Evolutionary conservation across 2,888 invertebrate species (phyloP).

Genomic region (Choristoneura rosaceana): DNA sequence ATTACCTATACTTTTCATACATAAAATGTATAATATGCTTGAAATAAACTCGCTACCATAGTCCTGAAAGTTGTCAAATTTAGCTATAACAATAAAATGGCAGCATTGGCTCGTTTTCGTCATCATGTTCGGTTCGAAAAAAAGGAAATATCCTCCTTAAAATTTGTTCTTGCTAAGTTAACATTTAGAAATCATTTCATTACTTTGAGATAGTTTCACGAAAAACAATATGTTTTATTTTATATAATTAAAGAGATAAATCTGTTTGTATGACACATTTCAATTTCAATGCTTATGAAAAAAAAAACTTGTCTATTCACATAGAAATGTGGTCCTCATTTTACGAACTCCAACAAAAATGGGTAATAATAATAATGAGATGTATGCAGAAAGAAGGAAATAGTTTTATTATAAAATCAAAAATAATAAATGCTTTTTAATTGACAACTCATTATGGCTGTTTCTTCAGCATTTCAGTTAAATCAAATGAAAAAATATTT

Average conservation of each 20-base stretch:
- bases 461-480: too few species aligned
- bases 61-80: too few species aligned
- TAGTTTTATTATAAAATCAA: not conserved
- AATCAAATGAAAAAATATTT: too few species aligned
- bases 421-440: too few species aligned
- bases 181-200: not conserved
- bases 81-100: too few species aligned
- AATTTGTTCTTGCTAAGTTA: not conserved
- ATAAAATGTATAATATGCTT: too few species aligned
- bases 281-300: not conserved
- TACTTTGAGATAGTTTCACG: too few species aligned
- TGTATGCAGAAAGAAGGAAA: not conserved
- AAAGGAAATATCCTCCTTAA: not conserved
- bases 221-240: too few species aligned
- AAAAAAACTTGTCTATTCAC: slow-evolving; percentile 27
- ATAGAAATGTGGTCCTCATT: slow-evolving; percentile 19
- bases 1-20: too few species aligned
- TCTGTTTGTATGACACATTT: not conserved
- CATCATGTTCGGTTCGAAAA: not conserved
- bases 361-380: slow-evolving; percentile 11
- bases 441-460: too few species aligned
- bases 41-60: too few species aligned
- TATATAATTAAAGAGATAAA: not conserved
- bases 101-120: not conserved
- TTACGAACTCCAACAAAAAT: not conserved